These are phyloP conservation scores for Atta cephalotes DNA, from an alignment of 1,140 invertebrate genomes.

Conservation along the genomic window DNA sequence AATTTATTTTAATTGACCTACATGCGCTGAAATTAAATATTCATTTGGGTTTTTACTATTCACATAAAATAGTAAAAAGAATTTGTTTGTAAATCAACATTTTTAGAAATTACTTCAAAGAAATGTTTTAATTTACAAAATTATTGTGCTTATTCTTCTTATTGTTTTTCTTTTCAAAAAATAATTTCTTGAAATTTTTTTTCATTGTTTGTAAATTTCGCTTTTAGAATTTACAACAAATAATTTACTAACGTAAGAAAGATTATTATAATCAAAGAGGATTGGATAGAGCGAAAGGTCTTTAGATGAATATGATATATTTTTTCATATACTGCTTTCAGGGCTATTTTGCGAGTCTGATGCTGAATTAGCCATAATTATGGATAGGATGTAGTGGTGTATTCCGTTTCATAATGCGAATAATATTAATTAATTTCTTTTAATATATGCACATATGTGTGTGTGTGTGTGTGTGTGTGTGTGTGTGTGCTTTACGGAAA, in stretches of 20 bases:
- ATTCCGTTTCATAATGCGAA: too few species aligned
- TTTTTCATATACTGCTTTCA: too few species aligned
- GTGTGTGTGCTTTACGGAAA: too few species aligned
- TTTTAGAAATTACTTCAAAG: neutral
- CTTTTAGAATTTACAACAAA: neutral
- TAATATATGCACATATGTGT: too few species aligned
- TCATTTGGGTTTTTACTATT: neutral
- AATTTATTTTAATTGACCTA: constrained; percentile 55
- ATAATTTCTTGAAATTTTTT: neutral
- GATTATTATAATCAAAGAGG: too few species aligned
- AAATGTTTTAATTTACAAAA: neutral
- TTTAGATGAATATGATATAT: too few species aligned
- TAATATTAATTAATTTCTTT: too few species aligned
- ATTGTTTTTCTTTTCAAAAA: neutral
- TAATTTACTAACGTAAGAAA: neutral
- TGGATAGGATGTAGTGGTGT: too few species aligned
- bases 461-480: too few species aligned
- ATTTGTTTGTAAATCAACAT: constrained; percentile 3
- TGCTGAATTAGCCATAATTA: too few species aligned
- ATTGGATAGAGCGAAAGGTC: too few species aligned
- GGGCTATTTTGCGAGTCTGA: too few species aligned
- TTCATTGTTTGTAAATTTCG: neutral
- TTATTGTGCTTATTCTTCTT: neutral
- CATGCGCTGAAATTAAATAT: constrained; percentile 22
- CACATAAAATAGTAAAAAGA: neutral